A percentile compares a stretch with the other conserved stretches of the same genome.
Evolutionary conservation across 1,140 invertebrate genomes (phyloP).

Genomic region (Papilio glaucus): DNA sequence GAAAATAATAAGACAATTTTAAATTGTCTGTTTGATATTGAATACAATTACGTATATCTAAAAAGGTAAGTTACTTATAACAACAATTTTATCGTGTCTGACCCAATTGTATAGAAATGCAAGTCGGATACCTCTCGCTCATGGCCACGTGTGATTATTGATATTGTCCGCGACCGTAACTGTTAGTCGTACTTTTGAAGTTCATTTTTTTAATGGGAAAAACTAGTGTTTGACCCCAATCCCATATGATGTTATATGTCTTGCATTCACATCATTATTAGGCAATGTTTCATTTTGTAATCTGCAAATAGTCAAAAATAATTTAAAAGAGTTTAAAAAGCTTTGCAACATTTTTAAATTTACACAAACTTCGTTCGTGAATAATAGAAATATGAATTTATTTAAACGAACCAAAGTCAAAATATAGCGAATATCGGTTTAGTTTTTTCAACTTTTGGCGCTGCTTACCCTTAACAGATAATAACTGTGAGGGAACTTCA

Average conservation of each 20-base stretch:
- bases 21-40: background rate
- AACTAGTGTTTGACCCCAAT: no score
- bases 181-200: background rate
- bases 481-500: background rate
- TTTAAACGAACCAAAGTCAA: no score
- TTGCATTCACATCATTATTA: no score
- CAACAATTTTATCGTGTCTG: conserved; percentile 2
- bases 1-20: conserved; percentile 6
- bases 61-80: conserved; percentile 17
- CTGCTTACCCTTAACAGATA: background rate
- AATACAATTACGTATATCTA: background rate
- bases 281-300: no score
- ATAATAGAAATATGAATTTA: no score
- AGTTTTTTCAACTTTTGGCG: background rate
- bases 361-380: no score
- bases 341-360: no score
- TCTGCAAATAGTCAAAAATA: no score
- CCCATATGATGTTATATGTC: no score
- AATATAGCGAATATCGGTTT: background rate
- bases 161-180: background rate
- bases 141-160: background rate
- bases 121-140: background rate
- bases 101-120: background rate
- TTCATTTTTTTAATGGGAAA: no score
- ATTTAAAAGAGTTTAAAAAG: no score